Evolutionary conservation across 2,113 vertebrate genomes (phyloP), one percentile per base, ranked within the genome.

Genomic region (Xenus cinereus): DNA sequence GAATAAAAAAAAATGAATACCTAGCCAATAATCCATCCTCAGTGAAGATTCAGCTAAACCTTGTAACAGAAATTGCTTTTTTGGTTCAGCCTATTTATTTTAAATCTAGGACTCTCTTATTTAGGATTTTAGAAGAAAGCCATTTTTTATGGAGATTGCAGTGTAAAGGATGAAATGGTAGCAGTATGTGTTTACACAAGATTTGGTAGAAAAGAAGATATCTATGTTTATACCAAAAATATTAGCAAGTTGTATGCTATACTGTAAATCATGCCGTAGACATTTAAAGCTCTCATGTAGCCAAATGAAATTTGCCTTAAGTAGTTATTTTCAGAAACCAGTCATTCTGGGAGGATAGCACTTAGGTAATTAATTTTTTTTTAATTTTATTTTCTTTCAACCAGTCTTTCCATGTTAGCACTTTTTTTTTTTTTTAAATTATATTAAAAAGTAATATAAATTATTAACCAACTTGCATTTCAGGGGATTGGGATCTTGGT

Each of bases 61-160:
- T 97, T 87, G 51, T 80, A 89, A 93, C 43, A 96, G 73, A 98
- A 97, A 97, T 63, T 95, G 41, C 78, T 63, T 80, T 80, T 96
- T 80, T 87, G 92, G 71, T 81, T 96, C 71, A 95, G 46, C 54
- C 88, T 96, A 91, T 95, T 96, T 97, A 82, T 95, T 92, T 94
- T 97, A 83, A 95, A 97, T 71, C 85, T 83, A 75, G 69, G 63
- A 85, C 67, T 92, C 53, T 86, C 77, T 91, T 93, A 90, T 95
- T 95, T 96, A 63, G 51, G 39, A 76, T 95, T 97, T 95, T 91
- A 94, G 84, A 96, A 94, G 84, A 96, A 95, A 96, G 80, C 0
- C 2, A 60, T 86, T 84, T 95, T 97, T 97, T 86, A 86, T 87
- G 93, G 88, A 93, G 74, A 94, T 82, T 94, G 63, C 33, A 80